A percentile compares a stretch with the other conserved stretches of the same genome.
Conservation (phyloP, 2,797 vertebrate genomes). For the Crenuchus spilurus region DNA sequence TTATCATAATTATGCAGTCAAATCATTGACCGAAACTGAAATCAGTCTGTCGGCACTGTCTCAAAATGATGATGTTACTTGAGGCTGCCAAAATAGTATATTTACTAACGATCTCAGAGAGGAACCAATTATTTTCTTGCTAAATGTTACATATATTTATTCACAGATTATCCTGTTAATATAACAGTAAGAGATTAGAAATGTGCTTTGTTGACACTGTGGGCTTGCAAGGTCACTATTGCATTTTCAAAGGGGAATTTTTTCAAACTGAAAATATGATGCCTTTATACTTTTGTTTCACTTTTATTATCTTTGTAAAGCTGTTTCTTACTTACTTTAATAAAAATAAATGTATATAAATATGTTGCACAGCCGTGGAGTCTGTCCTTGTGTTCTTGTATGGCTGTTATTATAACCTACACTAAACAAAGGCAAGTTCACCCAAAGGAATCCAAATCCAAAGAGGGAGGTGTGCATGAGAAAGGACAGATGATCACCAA, state of each 20-base stretch:
- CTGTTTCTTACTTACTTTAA: constrained; percentile 71
- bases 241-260: constrained; percentile 45
- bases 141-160: constrained; percentile 69
- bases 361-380: constrained; percentile 17
- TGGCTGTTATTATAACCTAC: background rate
- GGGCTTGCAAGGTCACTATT: constrained; percentile 63
- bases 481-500: background rate
- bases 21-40: constrained; percentile 10
- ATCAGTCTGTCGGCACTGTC: constrained; percentile 23
- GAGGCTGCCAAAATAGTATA: constrained; percentile 42
- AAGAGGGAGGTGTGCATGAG: background rate
- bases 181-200: constrained; percentile 63
- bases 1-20: constrained; percentile 21
- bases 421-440: background rate
- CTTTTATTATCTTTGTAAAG: constrained; percentile 62
- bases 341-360: constrained; percentile 77
- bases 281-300: constrained; percentile 70
- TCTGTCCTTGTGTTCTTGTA: background rate
- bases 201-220: constrained; percentile 59
- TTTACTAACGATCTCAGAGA: constrained; percentile 56
- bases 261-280: constrained; percentile 63
- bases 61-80: constrained; percentile 34
- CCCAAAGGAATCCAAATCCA: background rate
- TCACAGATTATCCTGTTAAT: constrained; percentile 60
- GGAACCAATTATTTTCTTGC: constrained; percentile 45